These are phyloP conservation scores for Oryzias sinensis DNA, from an alignment of 2,797 vertebrate genomes.

Conservation along the genomic window DNA sequence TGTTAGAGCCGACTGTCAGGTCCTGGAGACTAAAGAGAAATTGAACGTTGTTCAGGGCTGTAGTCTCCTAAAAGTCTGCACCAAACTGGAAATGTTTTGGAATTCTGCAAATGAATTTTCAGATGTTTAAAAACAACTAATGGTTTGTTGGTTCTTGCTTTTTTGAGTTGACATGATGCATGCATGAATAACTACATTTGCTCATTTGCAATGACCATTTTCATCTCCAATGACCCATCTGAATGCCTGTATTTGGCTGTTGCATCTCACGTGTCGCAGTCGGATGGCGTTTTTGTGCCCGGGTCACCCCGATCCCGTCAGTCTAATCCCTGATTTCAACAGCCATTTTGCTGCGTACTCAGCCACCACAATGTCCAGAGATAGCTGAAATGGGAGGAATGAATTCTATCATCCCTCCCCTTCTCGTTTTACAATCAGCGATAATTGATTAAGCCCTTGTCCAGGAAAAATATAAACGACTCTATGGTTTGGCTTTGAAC, in stretches of 20 bases:
- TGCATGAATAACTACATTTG: slow-evolving; percentile 34
- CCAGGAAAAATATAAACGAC: slow-evolving; percentile 30
- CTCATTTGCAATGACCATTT: slow-evolving; percentile 55
- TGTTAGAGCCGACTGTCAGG: too few relatives aligned
- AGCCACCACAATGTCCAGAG: slow-evolving; percentile 42
- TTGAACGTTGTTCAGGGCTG: too few relatives aligned
- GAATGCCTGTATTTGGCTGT: slow-evolving; percentile 38
- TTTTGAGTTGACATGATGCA: slow-evolving; percentile 26
- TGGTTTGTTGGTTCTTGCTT: too few relatives aligned
- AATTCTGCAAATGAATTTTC: slow-evolving; percentile 25
- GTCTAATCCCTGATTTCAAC: slow-evolving; percentile 67
- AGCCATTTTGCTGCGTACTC: slow-evolving; percentile 53
- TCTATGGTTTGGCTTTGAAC: slow-evolving; percentile 28
- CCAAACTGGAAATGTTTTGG: not conserved
- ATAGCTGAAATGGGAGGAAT: slow-evolving; percentile 55
- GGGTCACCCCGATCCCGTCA: slow-evolving; percentile 34
- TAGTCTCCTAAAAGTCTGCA: too few relatives aligned
- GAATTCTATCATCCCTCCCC: slow-evolving; percentile 27
- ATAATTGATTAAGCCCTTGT: slow-evolving; percentile 49
- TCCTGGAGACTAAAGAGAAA: too few relatives aligned
- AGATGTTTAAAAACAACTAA: too few relatives aligned
- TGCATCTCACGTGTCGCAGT: slow-evolving; percentile 43
- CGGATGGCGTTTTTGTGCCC: slow-evolving; percentile 36
- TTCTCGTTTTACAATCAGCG: slow-evolving; percentile 38
- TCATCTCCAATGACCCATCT: slow-evolving; percentile 53